Evolutionary conservation across 1,140 invertebrate species (phyloP).

Genomic region (Heliothis subflexa): DNA sequence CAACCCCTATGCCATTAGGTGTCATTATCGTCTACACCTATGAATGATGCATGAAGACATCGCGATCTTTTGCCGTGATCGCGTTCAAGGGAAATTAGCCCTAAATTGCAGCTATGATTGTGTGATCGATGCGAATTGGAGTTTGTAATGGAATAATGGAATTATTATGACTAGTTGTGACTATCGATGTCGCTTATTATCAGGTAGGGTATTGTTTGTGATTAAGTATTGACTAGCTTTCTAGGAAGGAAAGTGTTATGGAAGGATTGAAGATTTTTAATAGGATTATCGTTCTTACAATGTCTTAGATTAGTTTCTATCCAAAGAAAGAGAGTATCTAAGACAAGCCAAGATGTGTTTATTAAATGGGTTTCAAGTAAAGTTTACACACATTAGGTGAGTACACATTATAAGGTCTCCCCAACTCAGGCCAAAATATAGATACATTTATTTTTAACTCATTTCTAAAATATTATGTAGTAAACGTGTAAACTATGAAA

Average conservation of each 20-base stretch:
- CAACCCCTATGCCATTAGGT: slow-evolving; percentile 64
- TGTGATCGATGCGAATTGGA: slow-evolving; percentile 26
- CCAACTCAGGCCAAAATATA: no score
- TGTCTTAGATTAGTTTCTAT: no score
- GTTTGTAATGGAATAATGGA: slow-evolving; percentile 39
- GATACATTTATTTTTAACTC: no score
- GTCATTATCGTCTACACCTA: slow-evolving; percentile 67
- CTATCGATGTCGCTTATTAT: slow-evolving; percentile 12
- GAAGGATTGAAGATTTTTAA: background rate
- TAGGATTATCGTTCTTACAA: no score
- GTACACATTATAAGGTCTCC: no score
- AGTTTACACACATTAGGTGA: no score
- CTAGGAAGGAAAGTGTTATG: background rate
- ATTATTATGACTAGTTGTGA: slow-evolving; percentile 28
- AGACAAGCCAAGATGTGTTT: no score
- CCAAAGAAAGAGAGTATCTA: no score
- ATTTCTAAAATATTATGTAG: no score
- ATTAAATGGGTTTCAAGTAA: no score
- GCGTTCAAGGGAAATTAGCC: slow-evolving; percentile 67
- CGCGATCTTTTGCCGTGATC: slow-evolving; percentile 61
- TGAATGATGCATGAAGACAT: slow-evolving; percentile 76
- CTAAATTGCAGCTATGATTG: slow-evolving; percentile 68
- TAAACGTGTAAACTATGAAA: background rate
- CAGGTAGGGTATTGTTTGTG: slow-evolving; percentile 2
- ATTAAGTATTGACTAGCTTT: background rate